Base-by-base conservation (phyloP, 2,797 vertebrate genomes). In the Syndactyla subalaris region DNA sequence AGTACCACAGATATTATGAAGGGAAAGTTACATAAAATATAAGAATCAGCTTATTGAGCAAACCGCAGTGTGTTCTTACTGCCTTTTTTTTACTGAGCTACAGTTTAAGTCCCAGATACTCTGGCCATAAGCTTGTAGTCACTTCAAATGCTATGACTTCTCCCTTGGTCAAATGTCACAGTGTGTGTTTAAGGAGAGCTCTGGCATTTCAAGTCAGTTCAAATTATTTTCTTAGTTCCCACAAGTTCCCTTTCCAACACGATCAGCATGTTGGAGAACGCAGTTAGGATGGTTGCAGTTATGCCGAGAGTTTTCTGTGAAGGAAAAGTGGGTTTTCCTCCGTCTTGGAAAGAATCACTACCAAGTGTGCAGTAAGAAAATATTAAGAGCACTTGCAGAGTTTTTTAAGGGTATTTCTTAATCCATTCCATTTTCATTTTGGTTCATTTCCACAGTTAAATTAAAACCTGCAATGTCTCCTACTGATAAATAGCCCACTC, bases 1-100 rank as follows among this genome's bases (percentile, higher is more conserved):
- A 98, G 98, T 99, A 99, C 98, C 98, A 97, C 97, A 97, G 86
- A 90, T 98, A 85, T 95, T 94, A 67, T 77, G 91, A 90, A 74
- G 85, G 70, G 91, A 80, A 73, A 78, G 85, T 92, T 97, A 89
- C 85, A 96, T 62, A 92, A 93, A 95, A 93, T 66, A 86, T 66
- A 89, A 92, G 75, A 94, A 94, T 90, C 88, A 94, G 90, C 93
- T 96, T 96, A 96, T 71, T 77, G 68, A 92, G 80, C 65, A 62
- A 86, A 83, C 86, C 59, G 85, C 80, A 94, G 41, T 61, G 82
- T 38, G 21, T 65, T 91, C 78, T 51, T 86, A 89, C 8, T 91
- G 82, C 23, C 1, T 66, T 58, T 11, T 30, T 85, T 29, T 59
- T 85, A 73, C 91, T 81, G 5, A 51, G 76, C 76, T 71, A 68